Conservation (phyloP, 2,888 invertebrate genomes). For the Yponomeuta plumbellus region DNA sequence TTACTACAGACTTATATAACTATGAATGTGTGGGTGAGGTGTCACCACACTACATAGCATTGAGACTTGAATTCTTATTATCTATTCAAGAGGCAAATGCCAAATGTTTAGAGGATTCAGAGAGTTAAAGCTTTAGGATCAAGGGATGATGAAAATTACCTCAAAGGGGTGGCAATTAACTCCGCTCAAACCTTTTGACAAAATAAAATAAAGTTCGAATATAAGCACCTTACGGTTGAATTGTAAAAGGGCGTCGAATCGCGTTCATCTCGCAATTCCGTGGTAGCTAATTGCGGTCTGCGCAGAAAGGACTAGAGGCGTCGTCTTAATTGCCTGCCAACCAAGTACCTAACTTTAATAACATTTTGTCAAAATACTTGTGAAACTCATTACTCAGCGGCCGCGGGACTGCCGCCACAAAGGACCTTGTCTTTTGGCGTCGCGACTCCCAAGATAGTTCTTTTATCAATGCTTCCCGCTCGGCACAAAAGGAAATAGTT, state of each 20-base stretch:
- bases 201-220: not conserved
- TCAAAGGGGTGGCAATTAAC: too few relatives aligned
- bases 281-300: slow-evolving; percentile 36
- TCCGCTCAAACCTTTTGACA: not conserved
- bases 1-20: too few relatives aligned
- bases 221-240: not conserved
- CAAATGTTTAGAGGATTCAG: too few relatives aligned
- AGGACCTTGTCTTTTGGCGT: slow-evolving; percentile 35
- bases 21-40: too few relatives aligned
- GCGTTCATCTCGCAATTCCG: slow-evolving; percentile 5
- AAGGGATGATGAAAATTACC: not conserved
- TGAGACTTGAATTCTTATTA: too few relatives aligned
- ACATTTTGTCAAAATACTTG: slow-evolving; percentile 43
- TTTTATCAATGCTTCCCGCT: slow-evolving; percentile 27
- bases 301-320: slow-evolving; percentile 39
- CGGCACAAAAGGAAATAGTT: not conserved
- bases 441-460: slow-evolving; percentile 32
- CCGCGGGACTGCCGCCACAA: slow-evolving; percentile 29
- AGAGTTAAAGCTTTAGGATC: too few relatives aligned
- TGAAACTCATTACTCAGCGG: slow-evolving; percentile 42
- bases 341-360: slow-evolving; percentile 23
- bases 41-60: too few relatives aligned
- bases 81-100: too few relatives aligned
- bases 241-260: not conserved
- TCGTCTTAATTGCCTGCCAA: slow-evolving; percentile 43